These are phyloP conservation scores for Brachyopa scutellaris DNA, from an alignment of 2,888 invertebrate genomes.

Conservation along the genomic window DNA sequence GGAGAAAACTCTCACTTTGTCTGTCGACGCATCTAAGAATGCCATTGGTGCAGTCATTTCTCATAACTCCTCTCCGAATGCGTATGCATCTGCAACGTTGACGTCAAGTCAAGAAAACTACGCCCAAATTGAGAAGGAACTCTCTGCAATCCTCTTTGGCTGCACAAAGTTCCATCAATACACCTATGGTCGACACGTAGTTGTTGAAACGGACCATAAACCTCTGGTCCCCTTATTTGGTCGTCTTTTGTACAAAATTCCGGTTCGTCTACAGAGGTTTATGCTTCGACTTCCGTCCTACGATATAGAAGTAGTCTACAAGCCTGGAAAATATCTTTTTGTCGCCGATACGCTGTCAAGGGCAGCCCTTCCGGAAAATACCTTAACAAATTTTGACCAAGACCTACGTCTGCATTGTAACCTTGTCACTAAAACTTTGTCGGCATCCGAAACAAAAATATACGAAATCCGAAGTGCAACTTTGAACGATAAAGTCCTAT, in stretches of 20 bases:
- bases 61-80: constrained; percentile 31
- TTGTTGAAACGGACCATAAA: constrained; percentile 33
- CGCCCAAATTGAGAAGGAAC: constrained; percentile 65
- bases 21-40: constrained; percentile 25
- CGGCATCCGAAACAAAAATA: too few species aligned
- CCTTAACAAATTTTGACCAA: constrained; percentile 13
- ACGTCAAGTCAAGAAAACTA: constrained; percentile 50
- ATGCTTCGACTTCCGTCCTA: constrained; percentile 1
- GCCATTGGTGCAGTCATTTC: constrained; percentile 50
- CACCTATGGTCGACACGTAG: constrained; percentile 26
- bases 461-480: too few species aligned
- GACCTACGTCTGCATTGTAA: constrained; percentile 12
- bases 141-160: too few species aligned
- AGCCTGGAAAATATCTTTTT: neutral
- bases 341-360: neutral
- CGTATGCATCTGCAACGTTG: constrained; percentile 41
- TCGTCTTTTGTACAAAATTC: neutral
- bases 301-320: constrained; percentile 2
- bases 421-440: too few species aligned
- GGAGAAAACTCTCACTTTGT: constrained; percentile 18
- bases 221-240: constrained; percentile 18
- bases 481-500: too few species aligned
- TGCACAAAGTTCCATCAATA: constrained; percentile 50
- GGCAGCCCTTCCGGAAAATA: neutral
- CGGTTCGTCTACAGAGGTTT: constrained; percentile 6